These are phyloP conservation scores for Heterodera schachtii DNA, from an alignment of 1,140 invertebrate genomes.

Conservation along the genomic window DNA sequence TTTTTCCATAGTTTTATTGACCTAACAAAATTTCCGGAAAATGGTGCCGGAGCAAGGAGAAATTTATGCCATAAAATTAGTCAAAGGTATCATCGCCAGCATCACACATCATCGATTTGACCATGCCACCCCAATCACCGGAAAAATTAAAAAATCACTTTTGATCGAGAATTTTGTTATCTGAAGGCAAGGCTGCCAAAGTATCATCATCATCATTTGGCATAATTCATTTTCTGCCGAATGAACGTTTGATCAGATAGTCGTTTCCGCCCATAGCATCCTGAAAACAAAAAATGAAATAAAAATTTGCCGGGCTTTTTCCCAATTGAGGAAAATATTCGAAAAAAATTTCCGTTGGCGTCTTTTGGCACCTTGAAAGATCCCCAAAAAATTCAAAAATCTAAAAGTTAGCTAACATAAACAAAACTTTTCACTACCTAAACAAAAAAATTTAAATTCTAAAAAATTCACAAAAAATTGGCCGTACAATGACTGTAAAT, in stretches of 20 bases:
- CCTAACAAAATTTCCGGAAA: too few relatives aligned
- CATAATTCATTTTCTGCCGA: conserved; percentile 1
- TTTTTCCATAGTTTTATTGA: too few relatives aligned
- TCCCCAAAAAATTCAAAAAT: neutral
- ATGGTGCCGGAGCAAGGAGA: neutral
- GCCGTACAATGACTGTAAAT: too few relatives aligned
- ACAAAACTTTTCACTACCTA: too few relatives aligned
- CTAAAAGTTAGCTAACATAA: neutral
- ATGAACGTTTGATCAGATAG: neutral
- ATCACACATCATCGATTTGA: too few relatives aligned
- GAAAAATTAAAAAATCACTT: neutral
- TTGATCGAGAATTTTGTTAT: conserved; percentile 7
- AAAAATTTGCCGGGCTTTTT: neutral
- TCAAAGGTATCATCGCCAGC: neutral
- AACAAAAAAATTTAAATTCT: too few relatives aligned
- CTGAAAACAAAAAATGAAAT: neutral
- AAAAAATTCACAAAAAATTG: too few relatives aligned
- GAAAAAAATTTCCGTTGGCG: too few relatives aligned
- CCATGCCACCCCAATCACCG: neutral
- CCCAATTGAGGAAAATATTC: too few relatives aligned
- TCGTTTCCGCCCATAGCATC: conserved; percentile 15
- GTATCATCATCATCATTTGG: too few relatives aligned
- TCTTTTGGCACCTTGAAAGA: too few relatives aligned
- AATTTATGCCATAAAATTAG: neutral
- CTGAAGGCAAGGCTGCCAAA: neutral